Percentiles rank a stretch among this genome's conserved stretches.
These are phyloP conservation scores for Pangasius mekongensis DNA, from an alignment of 2,797 vertebrate genomes.

Conservation along the genomic window DNA sequence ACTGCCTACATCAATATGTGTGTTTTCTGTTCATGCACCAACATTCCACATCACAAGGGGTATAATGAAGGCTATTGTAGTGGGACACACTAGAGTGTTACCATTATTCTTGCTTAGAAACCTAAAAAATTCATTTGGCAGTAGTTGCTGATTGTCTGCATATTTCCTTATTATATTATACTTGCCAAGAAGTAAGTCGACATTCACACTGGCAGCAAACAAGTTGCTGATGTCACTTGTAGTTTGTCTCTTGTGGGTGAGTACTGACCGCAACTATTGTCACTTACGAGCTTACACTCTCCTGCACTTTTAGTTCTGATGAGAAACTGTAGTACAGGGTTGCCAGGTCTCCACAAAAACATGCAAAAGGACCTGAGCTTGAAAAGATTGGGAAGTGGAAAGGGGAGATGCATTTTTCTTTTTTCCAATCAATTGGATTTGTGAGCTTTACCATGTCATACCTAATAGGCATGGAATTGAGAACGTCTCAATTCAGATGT, in stretches of 20 bases:
- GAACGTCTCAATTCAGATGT: neutral
- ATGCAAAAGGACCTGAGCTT: no score
- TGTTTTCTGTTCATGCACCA: neutral
- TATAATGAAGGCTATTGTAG: constrained; percentile 1
- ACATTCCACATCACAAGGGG: neutral
- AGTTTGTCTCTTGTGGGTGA: neutral
- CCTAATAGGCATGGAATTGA: neutral
- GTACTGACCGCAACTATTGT: neutral
- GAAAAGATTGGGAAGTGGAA: neutral
- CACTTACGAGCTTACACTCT: neutral
- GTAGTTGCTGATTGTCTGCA: neutral
- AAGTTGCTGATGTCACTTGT: neutral
- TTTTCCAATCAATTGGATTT: neutral
- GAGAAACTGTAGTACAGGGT: neutral
- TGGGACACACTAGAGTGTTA: neutral
- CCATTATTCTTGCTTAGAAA: neutral
- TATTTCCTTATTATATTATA: neutral
- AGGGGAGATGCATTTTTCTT: neutral
- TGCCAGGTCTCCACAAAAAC: neutral
- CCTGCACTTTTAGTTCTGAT: neutral
- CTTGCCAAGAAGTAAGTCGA: neutral
- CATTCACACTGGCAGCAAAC: neutral
- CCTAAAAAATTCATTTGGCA: neutral
- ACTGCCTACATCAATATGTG: neutral
- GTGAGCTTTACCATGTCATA: neutral